phyloP scores from a whole-genome alignment of 2,888 invertebrate genomes.

The Eristalis arbustorum region DNA sequence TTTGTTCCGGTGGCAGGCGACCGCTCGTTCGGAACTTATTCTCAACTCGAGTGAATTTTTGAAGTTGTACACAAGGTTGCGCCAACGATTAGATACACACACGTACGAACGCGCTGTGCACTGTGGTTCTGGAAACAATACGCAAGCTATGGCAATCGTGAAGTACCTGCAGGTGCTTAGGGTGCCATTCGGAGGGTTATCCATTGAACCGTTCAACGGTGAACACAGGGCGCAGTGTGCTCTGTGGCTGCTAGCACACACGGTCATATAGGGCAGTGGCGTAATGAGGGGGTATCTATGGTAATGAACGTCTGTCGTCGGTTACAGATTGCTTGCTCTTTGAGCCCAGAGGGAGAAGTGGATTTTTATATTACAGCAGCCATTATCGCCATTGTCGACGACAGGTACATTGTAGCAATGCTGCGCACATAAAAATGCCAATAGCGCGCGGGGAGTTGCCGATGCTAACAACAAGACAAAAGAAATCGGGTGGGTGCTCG shows the following conservation, averaged over 20 bases:
- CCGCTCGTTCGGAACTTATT: slow-evolving; percentile 2
- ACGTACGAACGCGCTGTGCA: neutral
- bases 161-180: neutral
- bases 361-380: neutral
- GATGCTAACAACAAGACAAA: neutral
- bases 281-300: neutral
- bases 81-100: slow-evolving; percentile 2
- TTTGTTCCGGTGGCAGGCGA: neutral
- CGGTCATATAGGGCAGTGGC: neutral
- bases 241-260: neutral
- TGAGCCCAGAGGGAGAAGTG: neutral
- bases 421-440: neutral
- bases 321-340: neutral
- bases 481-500: neutral
- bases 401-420: neutral
- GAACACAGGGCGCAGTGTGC: neutral
- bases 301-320: neutral
- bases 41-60: slow-evolving; percentile 1
- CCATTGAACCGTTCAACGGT: neutral
- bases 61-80: neutral
- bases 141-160: neutral
- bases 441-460: too few relatives aligned
- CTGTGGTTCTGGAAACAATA: neutral
- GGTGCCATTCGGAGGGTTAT: neutral
- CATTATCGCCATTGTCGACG: neutral